Evolutionary conservation across 2,888 invertebrate genomes (phyloP), one percentile per base, ranked within the genome.

Genomic region (Stomorhina lunata): DNA sequence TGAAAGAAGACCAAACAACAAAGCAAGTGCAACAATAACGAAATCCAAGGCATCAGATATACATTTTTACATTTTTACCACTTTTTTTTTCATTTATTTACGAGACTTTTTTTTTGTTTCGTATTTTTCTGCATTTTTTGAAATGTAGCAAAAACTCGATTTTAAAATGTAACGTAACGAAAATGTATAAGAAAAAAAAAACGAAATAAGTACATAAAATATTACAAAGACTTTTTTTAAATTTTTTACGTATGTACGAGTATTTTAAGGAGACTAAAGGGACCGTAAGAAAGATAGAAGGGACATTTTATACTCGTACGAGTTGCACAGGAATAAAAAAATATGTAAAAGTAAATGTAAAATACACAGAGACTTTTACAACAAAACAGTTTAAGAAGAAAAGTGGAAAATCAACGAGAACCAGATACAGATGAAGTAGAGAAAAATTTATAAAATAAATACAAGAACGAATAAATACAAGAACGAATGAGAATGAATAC

Each of bases 11-110:
- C 75, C 65, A 66, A 66, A 65, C 75, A 75, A 75, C 75, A 75
- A 66, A 66, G 75, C 75, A 75, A 75, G 75, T 75, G 65, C 75
- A 75, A 75, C 75, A 75, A 75, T 66, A 75, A 57, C 55, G 45
- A 65, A 66, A 65, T 32, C 55, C 66, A 55, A 75, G 43, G n/a
- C 75, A 75, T 17, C 75, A 53, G 65, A 75, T 75, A 65, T 32
- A 75, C 48, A 53, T 50, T 61, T 63, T 37, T 32, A 75, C 48
- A 53, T 50, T 61, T 63, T 37, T 40, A 22, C 69, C 50, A 63
- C 29, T 53, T 29, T 22, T 53, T n/a, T 43, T 63, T 40, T 4
- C 27, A 61, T 61, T 61, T 50, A 53, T 40, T 53, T 50, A 2
- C 9, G n/a, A 15, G 1, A 29, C 7, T 61, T 22, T 22, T 27